phyloP scores from a whole-genome alignment of 2,888 invertebrate genomes.

The Cerceris rybyensis region DNA sequence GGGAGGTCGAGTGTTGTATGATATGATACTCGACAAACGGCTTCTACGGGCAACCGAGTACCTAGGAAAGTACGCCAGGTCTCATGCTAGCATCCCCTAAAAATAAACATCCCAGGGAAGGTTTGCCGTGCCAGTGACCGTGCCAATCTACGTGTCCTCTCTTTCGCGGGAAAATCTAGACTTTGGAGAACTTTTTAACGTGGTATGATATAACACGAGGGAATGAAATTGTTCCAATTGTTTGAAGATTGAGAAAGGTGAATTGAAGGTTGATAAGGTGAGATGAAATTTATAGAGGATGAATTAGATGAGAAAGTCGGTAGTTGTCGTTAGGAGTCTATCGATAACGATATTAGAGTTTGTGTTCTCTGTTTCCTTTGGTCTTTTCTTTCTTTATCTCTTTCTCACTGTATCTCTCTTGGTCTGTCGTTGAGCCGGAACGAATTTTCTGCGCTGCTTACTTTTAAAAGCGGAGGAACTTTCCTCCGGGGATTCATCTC shows the following conservation, averaged over 20 bases:
- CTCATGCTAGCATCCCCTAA: conserved; percentile 48
- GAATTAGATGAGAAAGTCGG: no score
- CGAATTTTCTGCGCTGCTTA: conserved; percentile 4
- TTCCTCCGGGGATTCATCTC: conserved; percentile 4
- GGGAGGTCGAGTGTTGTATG: conserved; percentile 74
- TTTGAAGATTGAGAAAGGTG: no score
- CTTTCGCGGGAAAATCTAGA: background rate
- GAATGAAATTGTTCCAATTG: no score
- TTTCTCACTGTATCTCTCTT: background rate
- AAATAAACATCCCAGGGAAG: conserved; percentile 66
- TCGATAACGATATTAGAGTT: no score
- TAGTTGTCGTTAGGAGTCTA: no score
- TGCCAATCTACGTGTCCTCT: conserved; percentile 13
- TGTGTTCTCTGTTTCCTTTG: background rate
- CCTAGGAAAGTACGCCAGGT: conserved; percentile 57
- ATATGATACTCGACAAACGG: conserved; percentile 75
- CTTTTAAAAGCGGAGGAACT: conserved; percentile 20
- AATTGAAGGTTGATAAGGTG: no score
- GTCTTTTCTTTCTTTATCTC: background rate
- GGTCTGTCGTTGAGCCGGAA: conserved; percentile 6
- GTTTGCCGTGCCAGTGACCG: conserved; percentile 29
- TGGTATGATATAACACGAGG: no score
- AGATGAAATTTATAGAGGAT: no score
- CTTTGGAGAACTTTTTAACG: no score
- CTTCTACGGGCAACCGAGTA: conserved; percentile 65